phyloP scores from a whole-genome alignment of 2,888 invertebrate genomes.

The Pristionchus arcanus region DNA sequence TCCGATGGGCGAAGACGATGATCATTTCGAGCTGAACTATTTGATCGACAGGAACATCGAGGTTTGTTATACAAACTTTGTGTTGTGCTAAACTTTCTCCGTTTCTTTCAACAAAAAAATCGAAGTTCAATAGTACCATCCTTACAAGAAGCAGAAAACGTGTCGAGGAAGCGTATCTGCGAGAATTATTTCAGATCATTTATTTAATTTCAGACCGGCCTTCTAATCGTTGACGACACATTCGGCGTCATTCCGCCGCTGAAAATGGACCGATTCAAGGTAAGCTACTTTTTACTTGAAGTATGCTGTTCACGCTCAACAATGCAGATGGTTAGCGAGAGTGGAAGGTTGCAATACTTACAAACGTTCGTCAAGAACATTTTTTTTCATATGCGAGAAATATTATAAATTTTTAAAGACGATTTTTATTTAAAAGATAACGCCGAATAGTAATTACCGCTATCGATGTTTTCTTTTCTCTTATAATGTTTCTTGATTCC shows the following conservation, averaged over 20 bases:
- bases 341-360: not conserved
- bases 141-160: not conserved
- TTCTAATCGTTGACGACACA: constrained; percentile 63
- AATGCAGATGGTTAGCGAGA: not conserved
- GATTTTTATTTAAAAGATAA: too few relatives aligned
- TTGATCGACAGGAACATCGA: constrained; percentile 55
- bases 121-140: not conserved
- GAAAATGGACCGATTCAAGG: constrained; percentile 63
- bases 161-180: too few relatives aligned
- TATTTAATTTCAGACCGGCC: constrained; percentile 63
- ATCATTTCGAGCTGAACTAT: constrained; percentile 53
- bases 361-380: too few relatives aligned
- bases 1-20: constrained; percentile 52
- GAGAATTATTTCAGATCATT: too few relatives aligned
- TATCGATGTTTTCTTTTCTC: too few relatives aligned
- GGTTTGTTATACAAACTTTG: too few relatives aligned
- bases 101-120: too few relatives aligned
- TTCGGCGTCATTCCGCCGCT: constrained; percentile 57
- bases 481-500: not conserved
- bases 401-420: too few relatives aligned
- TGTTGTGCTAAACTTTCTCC: too few relatives aligned
- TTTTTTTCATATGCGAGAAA: too few relatives aligned
- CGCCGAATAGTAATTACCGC: too few relatives aligned
- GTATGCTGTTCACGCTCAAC: not conserved
- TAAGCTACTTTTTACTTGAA: not conserved